These are phyloP conservation scores for Ophioninae sp. DNA, from an alignment of 2,888 invertebrate genomes.

Conservation along the genomic window DNA sequence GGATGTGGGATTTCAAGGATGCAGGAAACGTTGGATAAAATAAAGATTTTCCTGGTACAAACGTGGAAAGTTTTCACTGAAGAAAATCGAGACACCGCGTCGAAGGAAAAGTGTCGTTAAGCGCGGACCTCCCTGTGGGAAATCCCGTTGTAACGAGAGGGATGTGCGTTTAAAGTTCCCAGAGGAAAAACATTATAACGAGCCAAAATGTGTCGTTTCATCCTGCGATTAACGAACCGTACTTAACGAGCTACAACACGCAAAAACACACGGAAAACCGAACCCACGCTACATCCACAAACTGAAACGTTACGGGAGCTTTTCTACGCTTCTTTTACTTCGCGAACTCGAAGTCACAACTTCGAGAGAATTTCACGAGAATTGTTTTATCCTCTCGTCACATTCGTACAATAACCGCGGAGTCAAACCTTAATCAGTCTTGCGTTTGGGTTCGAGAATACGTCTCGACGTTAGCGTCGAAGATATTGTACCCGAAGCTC, in stretches of 20 bases:
- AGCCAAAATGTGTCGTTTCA: slow-evolving; percentile 44
- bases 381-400: background rate
- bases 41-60: slow-evolving; percentile 41
- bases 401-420: slow-evolving; percentile 29
- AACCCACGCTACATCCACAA: background rate
- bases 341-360: background rate
- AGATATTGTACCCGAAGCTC: background rate
- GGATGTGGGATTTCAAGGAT: slow-evolving; percentile 50
- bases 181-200: slow-evolving; percentile 56
- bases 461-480: background rate
- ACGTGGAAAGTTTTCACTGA: slow-evolving; percentile 3
- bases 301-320: background rate
- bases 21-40: slow-evolving; percentile 29
- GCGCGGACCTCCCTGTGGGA: background rate
- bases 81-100: slow-evolving; percentile 44
- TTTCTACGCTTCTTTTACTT: background rate
- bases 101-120: slow-evolving; percentile 48
- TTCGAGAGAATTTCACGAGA: background rate
- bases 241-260: slow-evolving; percentile 29
- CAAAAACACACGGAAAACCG: background rate
- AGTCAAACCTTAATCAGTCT: slow-evolving; percentile 28
- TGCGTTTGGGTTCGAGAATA: slow-evolving; percentile 5
- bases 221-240: slow-evolving; percentile 43
- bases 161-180: slow-evolving; percentile 51
- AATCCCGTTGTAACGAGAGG: slow-evolving; percentile 21